Evolutionary conservation across 2,113 vertebrate species (phyloP).

Genomic region (Bubo blakistoni): DNA sequence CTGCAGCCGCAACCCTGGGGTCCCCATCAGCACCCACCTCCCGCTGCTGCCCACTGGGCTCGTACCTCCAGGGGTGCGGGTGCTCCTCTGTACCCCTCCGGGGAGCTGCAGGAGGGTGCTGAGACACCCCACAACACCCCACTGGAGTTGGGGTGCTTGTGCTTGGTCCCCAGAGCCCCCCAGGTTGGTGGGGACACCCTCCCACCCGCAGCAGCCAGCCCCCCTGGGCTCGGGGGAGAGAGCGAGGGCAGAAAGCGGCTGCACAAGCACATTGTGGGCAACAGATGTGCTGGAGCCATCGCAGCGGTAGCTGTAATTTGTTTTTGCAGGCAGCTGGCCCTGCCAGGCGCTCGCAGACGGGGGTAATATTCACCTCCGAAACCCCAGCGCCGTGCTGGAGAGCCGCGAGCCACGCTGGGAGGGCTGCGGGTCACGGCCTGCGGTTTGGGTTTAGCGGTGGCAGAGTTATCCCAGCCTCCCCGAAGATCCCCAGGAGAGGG

Average conservation of each 20-base stretch:
- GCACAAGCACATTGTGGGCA: background rate
- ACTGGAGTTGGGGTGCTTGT: accelerated
- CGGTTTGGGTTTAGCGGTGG: background rate
- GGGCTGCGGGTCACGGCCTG: background rate
- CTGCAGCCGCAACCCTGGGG: background rate
- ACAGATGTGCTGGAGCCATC: background rate
- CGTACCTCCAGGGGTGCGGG: accelerated
- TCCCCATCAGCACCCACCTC: background rate
- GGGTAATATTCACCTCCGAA: background rate
- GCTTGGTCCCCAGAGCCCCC: background rate
- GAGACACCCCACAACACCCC: background rate
- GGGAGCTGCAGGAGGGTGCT: background rate
- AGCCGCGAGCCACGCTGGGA: accelerated
- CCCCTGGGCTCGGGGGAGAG: background rate
- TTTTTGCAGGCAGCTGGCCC: background rate
- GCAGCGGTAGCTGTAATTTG: background rate
- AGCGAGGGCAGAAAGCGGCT: background rate
- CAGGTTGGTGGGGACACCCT: background rate
- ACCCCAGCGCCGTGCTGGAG: background rate
- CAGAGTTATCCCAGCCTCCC: background rate
- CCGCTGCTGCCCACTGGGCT: background rate
- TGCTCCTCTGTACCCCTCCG: no score
- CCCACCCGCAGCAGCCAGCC: accelerated
- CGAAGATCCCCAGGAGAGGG: background rate
- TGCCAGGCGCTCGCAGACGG: background rate